These are phyloP conservation scores for Mellilla xanthometata DNA, from an alignment of 2,888 invertebrate genomes.

Conservation along the genomic window DNA sequence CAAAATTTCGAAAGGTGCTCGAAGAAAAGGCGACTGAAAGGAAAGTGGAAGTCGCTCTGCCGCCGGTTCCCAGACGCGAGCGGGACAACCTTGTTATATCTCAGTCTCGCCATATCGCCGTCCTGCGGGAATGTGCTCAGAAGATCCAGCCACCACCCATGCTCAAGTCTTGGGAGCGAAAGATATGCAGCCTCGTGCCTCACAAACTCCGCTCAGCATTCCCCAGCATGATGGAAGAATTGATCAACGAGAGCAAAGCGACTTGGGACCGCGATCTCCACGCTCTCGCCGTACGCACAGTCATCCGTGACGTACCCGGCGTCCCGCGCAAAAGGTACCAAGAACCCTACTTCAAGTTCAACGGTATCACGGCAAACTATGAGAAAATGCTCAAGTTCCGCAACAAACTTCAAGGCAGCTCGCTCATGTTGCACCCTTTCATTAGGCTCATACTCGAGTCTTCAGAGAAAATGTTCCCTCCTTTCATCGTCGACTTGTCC, in stretches of 20 bases:
- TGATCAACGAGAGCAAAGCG: constrained; percentile 79
- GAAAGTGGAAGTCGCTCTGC: constrained; percentile 62
- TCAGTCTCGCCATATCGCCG: constrained; percentile 76
- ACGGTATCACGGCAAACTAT: constrained; percentile 85
- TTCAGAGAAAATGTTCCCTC: constrained; percentile 77
- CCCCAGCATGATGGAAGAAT: constrained; percentile 73
- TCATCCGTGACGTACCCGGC: constrained; percentile 83
- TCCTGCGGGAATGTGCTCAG: constrained; percentile 81
- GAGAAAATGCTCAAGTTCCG: constrained; percentile 81
- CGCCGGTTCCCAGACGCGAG: constrained; percentile 56
- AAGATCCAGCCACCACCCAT: constrained; percentile 84
- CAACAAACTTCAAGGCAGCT: constrained; percentile 77
- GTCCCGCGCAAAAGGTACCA: constrained; percentile 69
- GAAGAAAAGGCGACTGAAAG: constrained; percentile 64
- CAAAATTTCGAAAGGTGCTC: constrained; percentile 62
- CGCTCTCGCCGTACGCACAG: constrained; percentile 84
- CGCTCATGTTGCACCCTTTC: constrained; percentile 84
- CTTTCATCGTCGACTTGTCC: constrained; percentile 76
- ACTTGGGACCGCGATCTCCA: constrained; percentile 85
- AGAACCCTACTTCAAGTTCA: constrained; percentile 82
- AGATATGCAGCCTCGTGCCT: constrained; percentile 83
- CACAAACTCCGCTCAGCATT: constrained; percentile 79
- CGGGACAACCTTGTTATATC: constrained; percentile 71
- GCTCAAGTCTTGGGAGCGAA: constrained; percentile 83
- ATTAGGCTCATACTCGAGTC: constrained; percentile 83